Percentiles rank a stretch among this genome's conserved stretches.
Evolutionary conservation across 35 echinoderm and acorn worm species (phyloP).

Genomic region (Heliocidaris erythrogramma): DNA sequence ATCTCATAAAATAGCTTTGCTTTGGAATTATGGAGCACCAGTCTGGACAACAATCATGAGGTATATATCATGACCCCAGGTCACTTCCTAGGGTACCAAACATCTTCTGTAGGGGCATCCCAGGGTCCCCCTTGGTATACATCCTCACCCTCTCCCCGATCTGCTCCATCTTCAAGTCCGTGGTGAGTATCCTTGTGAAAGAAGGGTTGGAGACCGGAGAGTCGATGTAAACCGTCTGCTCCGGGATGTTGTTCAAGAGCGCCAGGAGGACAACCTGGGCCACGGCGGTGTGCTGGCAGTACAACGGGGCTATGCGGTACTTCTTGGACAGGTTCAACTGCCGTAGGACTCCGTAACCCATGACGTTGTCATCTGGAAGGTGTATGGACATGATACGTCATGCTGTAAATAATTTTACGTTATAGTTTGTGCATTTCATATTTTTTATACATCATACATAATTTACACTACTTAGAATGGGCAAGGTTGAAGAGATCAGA

Average conservation of each 20-base stretch:
- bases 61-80: constrained; percentile 46
- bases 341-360: constrained; percentile 82
- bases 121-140: constrained; percentile 63
- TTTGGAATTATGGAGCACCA: not conserved
- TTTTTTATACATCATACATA: too few species aligned
- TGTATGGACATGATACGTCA: too few species aligned
- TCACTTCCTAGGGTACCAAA: constrained; percentile 75
- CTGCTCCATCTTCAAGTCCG: constrained; percentile 75
- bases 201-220: constrained; percentile 78
- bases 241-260: constrained; percentile 69
- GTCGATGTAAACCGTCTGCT: constrained; percentile 69
- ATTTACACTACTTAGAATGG: too few species aligned
- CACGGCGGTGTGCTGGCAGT: constrained; percentile 69
- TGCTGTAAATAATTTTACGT: too few species aligned
- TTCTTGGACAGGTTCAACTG: constrained; percentile 54
- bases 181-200: constrained; percentile 73
- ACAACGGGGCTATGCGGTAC: constrained; percentile 75
- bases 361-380: constrained; percentile 56
- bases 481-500: too few species aligned
- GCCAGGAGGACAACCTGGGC: constrained; percentile 75
- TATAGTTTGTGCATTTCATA: too few species aligned
- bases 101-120: constrained; percentile 71
- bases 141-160: constrained; percentile 72
- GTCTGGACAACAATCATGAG: not conserved
- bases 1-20: too few species aligned